Evolutionary conservation across 2,888 invertebrate genomes (phyloP).

Genomic region (Acronicta leporina): DNA sequence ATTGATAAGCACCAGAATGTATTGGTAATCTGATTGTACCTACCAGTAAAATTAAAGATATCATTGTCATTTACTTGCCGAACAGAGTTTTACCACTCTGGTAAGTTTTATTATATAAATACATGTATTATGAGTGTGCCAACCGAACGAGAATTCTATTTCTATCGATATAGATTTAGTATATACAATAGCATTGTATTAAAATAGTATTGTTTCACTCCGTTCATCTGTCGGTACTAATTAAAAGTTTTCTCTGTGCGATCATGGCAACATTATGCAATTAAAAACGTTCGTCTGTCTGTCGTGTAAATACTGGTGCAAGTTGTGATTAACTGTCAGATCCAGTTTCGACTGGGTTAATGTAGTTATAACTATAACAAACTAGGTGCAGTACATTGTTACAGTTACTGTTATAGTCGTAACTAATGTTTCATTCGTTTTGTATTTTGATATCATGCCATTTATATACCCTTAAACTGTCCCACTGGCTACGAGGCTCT

Average conservation of each 20-base stretch:
- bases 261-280: slow-evolving; percentile 39
- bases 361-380: slow-evolving; percentile 23
- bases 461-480: no score
- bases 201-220: slow-evolving; percentile 13
- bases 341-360: slow-evolving; percentile 32
- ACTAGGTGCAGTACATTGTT: slow-evolving; percentile 7
- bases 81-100: no score
- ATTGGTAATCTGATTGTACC: no score
- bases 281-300: slow-evolving; percentile 27
- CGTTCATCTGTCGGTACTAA: slow-evolving; percentile 37
- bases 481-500: no score
- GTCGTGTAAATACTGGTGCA: slow-evolving; percentile 24
- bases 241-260: slow-evolving; percentile 52
- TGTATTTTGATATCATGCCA: no score
- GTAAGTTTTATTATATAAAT: no score
- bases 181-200: neutral
- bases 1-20: no score
- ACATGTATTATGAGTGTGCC: no score
- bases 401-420: slow-evolving; percentile 2
- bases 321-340: slow-evolving; percentile 45
- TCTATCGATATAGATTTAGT: slow-evolving; percentile 4
- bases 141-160: neutral
- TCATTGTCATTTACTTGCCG: no score
- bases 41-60: no score
- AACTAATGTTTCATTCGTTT: slow-evolving; percentile 2